phyloP scores from a whole-genome alignment of 92 coral and sea anemone species.

The Zoanthus gigantus region DNA sequence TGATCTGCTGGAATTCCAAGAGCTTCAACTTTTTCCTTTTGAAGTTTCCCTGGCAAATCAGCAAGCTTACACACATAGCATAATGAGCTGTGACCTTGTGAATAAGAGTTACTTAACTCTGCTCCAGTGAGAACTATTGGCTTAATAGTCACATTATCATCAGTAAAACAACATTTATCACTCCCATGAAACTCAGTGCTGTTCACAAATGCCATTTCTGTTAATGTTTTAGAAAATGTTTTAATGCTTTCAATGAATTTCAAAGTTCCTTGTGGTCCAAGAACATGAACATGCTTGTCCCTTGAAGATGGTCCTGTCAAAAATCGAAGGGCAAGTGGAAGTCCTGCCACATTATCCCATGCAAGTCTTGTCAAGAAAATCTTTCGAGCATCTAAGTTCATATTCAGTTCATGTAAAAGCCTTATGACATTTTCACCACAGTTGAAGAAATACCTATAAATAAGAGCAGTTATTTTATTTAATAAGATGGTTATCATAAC shows the following conservation, averaged over 20 bases:
- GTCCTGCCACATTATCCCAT: conserved; percentile 87
- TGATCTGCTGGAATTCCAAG: conserved; percentile 70
- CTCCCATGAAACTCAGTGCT: conserved; percentile 47
- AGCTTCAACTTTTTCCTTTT: conserved; percentile 68
- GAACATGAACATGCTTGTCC: conserved; percentile 57
- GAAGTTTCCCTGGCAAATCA: conserved; percentile 74
- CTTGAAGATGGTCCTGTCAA: conserved; percentile 52
- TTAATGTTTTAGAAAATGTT: conserved; percentile 58
- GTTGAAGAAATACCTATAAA: conserved; percentile 85
- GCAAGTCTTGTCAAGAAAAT: conserved; percentile 80
- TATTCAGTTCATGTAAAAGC: conserved; percentile 71
- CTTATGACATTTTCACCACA: conserved; percentile 85
- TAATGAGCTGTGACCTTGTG: conserved; percentile 42
- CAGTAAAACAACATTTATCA: conserved; percentile 41
- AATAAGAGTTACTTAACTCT: neutral
- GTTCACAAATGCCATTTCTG: conserved; percentile 36
- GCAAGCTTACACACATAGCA: conserved; percentile 82
- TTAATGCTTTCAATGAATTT: conserved; percentile 61
- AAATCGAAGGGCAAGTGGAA: conserved; percentile 62
- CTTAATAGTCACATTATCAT: conserved; percentile 66
- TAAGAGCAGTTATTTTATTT: neutral
- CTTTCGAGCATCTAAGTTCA: conserved; percentile 63
- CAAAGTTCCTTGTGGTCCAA: conserved; percentile 72
- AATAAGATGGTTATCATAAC: neutral
- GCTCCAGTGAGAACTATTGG: conserved; percentile 55